A percentile compares a stretch with the other conserved stretches of the same genome.
Evolutionary conservation across 2,797 vertebrate genomes (phyloP).

Genomic region (Anisognathus igniventris): DNA sequence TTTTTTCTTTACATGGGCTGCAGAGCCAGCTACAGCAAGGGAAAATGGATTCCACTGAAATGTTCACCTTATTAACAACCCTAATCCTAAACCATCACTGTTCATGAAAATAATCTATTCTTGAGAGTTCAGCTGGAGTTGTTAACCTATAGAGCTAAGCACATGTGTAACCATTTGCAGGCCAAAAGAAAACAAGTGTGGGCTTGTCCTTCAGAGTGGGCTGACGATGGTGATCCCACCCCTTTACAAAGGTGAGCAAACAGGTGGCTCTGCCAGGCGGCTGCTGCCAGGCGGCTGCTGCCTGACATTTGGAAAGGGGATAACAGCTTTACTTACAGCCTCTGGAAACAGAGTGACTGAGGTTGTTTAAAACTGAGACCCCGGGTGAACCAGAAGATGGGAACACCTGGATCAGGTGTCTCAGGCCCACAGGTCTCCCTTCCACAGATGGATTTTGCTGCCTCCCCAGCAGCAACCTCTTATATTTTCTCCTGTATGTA

Average conservation of each 20-base stretch:
- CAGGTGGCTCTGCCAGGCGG: not conserved
- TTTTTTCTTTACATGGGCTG: not conserved
- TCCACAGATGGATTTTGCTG: not conserved
- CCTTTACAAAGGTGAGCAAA: not conserved
- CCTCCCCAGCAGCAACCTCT: not conserved
- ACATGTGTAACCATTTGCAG: fast-evolving
- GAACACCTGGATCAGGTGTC: not conserved
- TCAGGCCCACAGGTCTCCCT: not conserved
- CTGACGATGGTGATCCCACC: not conserved
- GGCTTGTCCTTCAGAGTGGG: not conserved
- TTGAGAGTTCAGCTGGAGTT: not conserved
- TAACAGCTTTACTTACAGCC: not conserved
- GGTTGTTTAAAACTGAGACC: not conserved
- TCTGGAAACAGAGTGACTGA: not conserved
- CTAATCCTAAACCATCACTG: not conserved
- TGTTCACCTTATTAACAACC: not conserved
- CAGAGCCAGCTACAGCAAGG: not conserved
- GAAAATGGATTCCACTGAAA: not conserved
- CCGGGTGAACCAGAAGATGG: fast-evolving
- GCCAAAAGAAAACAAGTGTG: not conserved
- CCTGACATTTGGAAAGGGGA: not conserved
- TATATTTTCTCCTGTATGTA: not conserved
- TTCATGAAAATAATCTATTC: not conserved
- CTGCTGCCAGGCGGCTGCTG: not conserved
- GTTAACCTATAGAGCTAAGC: not conserved